Percentiles rank a stretch among this genome's conserved stretches.
phyloP scores from a whole-genome alignment of 1,140 invertebrate genomes.

The Aphis gossypii region DNA sequence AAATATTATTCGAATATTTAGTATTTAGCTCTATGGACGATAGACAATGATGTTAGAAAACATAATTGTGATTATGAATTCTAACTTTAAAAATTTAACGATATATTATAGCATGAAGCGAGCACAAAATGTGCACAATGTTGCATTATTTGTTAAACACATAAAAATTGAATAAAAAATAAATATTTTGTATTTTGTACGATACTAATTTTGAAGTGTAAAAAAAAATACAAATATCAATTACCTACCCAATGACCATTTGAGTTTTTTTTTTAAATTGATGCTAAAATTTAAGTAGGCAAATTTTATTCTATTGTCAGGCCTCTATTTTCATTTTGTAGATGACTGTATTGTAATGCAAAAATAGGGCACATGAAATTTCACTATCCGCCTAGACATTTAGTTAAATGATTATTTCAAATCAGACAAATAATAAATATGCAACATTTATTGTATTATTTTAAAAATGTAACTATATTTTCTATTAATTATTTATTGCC shows the following conservation, averaged over 20 bases:
- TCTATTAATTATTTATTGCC: no score
- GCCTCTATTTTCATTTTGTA: no score
- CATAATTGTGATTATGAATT: neutral
- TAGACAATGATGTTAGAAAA: neutral
- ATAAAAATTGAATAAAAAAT: neutral
- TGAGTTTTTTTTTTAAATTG: no score
- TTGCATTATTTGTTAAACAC: neutral
- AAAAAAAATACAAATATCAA: neutral
- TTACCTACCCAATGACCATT: neutral
- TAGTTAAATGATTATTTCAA: no score
- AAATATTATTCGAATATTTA: constrained; percentile 6
- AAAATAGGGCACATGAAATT: no score
- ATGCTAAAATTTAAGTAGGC: no score
- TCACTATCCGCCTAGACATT: no score
- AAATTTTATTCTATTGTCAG: no score
- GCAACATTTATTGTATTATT: no score
- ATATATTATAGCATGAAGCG: neutral
- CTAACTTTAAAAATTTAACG: neutral
- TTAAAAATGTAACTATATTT: no score
- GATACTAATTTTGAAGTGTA: neutral
- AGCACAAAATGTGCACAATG: neutral
- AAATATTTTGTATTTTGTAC: neutral
- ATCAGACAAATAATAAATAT: no score
- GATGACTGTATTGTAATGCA: no score
- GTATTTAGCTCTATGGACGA: neutral